Evolutionary conservation across 2,888 invertebrate species (phyloP), one percentile per base, ranked within the genome.

Genomic region (Plusia festucae): DNA sequence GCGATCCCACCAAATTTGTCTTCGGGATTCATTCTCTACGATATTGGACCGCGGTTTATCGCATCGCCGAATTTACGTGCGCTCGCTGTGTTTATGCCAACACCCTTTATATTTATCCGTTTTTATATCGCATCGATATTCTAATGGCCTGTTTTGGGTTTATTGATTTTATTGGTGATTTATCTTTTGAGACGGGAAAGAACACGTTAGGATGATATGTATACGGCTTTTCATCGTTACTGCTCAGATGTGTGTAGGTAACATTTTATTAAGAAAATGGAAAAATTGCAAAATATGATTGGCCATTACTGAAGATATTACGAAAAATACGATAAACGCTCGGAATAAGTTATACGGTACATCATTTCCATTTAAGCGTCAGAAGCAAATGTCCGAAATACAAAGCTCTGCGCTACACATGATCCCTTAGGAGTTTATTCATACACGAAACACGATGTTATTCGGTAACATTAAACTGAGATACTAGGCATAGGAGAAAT

Each of bases 1-100:
- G 79, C 81, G 83, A 82, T 84, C 78, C 79, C 73, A 67, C 80
- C 83, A 82, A 85, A 87, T 86, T 82, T 82, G 83, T 84, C 84
- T 82, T 79, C 74, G 77, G 81, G 84, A 86, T 87, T 84, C 82
- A 83, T 82, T 76, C 76, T 67, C 53, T 68, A 80, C 78, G 82
- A 85, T 88, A 87, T 87, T 85, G 86, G 82, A 77, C 83, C 69
- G 64, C 82, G 76, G 77, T 79, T 79, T 82, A 79, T 82, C 82
- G 81, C 70, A 68, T 76, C 60, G 63, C 68, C 74, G 64, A 82
- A 78, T 83, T 85, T 82, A 85, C 82, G 78, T 75, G 73, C 82
- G 82, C 78, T 84, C 76, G 82, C 73, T 76, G 65, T 80, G 78
- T 82, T 82, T 82, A 76, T 78, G 66, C 67, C 65, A 56, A 65